Base-by-base conservation (phyloP, 2,113 vertebrate species). In the Anarhynchus alexandrinus region DNA sequence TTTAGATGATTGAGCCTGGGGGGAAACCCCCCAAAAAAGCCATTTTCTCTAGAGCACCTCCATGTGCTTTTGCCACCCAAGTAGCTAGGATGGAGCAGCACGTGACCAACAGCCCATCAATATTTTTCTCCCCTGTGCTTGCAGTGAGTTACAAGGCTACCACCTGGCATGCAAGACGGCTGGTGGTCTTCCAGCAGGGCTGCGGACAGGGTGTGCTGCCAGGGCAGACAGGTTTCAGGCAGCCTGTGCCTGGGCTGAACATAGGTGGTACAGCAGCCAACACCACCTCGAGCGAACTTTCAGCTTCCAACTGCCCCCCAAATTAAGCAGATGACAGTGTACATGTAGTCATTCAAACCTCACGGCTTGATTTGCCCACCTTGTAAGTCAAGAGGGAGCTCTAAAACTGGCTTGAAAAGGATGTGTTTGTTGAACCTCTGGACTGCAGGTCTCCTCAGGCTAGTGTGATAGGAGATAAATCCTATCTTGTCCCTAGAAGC, bases 241-340 rank as follows among this genome's bases (percentile, higher is more conserved):
- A 92, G 47, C 34, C 30, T 12, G 20, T 3, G 13, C 12, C 19
- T 29, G 7, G 32, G 29, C 42, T 83, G 58, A 62, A 45, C 15
- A 6, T 0, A 14, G 12, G 13, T 13, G 9, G 49, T 43, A 42
- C 0, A 0, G 27, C 21, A 51, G 73, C 25, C 40, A 65, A 18
- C 4, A 71, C 11, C 42, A 34, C 3, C 15, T 30, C 14, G 25
- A 3, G 3, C 29, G 29, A 88, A 12, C 15, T n/a, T 29, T 9
- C 66, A 76, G 11, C 27, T 71, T 74, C 16, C 78, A 89, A 23
- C 30, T 62, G 25, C 6, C 16, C 32, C 43, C 12, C 14, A 20
- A 5, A 38, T 27, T 10, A 73, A 54, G 49, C 12, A 38, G 26
- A 17, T 13, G 17, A 47, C 2, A n/a, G 29, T 12, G 36, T 6